These are phyloP conservation scores for Cosmopolites sordidus DNA, from an alignment of 2,888 invertebrate genomes.

Conservation along the genomic window DNA sequence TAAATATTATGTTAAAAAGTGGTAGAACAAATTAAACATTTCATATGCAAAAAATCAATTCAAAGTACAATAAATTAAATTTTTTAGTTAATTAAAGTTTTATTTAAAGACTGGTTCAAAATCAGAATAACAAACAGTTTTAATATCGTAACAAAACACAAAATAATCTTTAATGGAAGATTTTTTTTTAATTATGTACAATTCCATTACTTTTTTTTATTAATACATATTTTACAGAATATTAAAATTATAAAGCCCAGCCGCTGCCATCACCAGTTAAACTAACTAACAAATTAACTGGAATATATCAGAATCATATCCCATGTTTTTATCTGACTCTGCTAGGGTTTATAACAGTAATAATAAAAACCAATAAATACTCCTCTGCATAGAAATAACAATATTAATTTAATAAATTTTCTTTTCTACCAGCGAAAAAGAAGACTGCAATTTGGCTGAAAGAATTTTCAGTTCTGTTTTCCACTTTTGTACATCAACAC, in stretches of 20 bases:
- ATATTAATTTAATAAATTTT: conserved; percentile 1
- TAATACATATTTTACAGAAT: not conserved
- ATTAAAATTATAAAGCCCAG: not conserved
- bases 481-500: conserved; percentile 13
- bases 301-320: not conserved
- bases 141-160: not conserved
- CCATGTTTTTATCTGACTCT: too few species aligned
- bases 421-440: conserved; percentile 15
- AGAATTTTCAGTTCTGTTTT: conserved; percentile 13
- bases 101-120: too few species aligned
- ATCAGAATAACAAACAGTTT: too few species aligned
- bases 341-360: too few species aligned
- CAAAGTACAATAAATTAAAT: too few species aligned
- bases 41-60: too few species aligned
- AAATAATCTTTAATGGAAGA: conserved; percentile 1
- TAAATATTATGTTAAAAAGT: too few species aligned
- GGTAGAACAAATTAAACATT: too few species aligned
- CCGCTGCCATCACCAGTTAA: not conserved
- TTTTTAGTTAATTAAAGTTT: too few species aligned
- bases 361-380: not conserved
- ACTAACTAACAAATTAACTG: not conserved
- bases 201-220: not conserved
- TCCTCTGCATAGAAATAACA: not conserved
- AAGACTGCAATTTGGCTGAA: conserved; percentile 24
- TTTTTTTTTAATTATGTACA: not conserved